phyloP scores from a whole-genome alignment of 2,888 invertebrate genomes.

The Hartigia nigra region DNA sequence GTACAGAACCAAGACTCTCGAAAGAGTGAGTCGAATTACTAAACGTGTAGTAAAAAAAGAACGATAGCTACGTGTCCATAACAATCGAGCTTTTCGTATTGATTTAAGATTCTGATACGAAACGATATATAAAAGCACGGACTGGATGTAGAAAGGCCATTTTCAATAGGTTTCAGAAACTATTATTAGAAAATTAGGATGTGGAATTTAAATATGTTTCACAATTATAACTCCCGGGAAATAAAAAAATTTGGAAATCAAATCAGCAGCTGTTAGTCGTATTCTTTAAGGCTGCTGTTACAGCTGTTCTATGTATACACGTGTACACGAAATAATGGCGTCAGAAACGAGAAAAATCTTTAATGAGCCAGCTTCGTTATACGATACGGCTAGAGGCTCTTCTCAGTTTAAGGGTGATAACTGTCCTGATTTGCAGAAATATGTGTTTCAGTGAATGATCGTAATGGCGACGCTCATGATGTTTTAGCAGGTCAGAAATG shows the following conservation, averaged over 20 bases:
- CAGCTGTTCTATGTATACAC: too few relatives aligned
- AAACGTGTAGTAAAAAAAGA: constrained; percentile 6
- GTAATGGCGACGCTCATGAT: too few relatives aligned
- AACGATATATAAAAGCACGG: background rate
- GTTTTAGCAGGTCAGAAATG: too few relatives aligned
- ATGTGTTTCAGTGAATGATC: too few relatives aligned
- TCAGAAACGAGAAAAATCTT: too few relatives aligned
- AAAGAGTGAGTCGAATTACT: background rate
- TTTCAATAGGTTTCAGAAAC: background rate
- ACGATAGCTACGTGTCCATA: constrained; percentile 40
- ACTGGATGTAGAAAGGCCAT: background rate
- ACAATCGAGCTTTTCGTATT: constrained; percentile 22
- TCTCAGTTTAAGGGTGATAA: too few relatives aligned
- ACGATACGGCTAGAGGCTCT: too few relatives aligned
- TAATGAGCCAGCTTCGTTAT: too few relatives aligned
- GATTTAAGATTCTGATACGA: background rate
- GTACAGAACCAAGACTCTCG: background rate
- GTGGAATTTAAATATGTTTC: background rate
- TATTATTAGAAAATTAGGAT: background rate
- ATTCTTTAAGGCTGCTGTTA: too few relatives aligned
- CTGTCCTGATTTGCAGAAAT: too few relatives aligned
- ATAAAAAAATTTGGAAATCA: background rate
- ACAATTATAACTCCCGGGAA: background rate
- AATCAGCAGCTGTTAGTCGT: background rate
- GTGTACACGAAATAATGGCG: too few relatives aligned